Evolutionary conservation across 2,797 vertebrate genomes (phyloP).

Genomic region (Clamator glandarius): DNA sequence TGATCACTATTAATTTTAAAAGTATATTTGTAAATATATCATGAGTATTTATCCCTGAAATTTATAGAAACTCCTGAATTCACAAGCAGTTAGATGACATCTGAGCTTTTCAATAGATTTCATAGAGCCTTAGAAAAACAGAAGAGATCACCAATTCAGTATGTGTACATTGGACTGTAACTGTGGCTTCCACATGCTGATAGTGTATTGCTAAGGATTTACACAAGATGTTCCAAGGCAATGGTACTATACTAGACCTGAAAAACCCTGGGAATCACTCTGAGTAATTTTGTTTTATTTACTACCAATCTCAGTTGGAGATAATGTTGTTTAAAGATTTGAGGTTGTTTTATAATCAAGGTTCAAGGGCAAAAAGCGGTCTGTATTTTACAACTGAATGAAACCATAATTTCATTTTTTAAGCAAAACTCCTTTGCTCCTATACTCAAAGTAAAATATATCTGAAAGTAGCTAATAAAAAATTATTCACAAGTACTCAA

Average conservation of each 20-base stretch:
- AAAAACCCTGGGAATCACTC: not conserved
- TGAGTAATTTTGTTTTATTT: not conserved
- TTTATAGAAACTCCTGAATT: not conserved
- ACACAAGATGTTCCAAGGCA: not conserved
- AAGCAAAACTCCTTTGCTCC: not conserved
- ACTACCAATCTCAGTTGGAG: not conserved
- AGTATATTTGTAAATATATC: not conserved
- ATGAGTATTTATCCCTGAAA: not conserved
- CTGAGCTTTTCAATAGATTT: not conserved
- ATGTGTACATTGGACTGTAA: fast-evolving
- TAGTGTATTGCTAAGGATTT: not conserved
- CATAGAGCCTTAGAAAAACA: not conserved
- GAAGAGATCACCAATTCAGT: not conserved
- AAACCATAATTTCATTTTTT: not conserved
- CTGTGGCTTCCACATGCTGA: not conserved
- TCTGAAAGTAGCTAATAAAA: not conserved
- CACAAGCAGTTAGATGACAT: not conserved
- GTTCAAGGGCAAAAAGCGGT: not conserved
- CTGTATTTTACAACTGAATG: not conserved
- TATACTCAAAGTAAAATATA: not conserved
- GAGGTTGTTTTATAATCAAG: not conserved
- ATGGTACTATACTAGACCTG: too few species aligned
- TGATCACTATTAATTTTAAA: not conserved
- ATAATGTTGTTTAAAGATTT: not conserved
- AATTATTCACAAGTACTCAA: not conserved